These are phyloP conservation scores for Melanotaenia parkinsoni DNA, from an alignment of 2,797 vertebrate species.

Conservation along the genomic window DNA sequence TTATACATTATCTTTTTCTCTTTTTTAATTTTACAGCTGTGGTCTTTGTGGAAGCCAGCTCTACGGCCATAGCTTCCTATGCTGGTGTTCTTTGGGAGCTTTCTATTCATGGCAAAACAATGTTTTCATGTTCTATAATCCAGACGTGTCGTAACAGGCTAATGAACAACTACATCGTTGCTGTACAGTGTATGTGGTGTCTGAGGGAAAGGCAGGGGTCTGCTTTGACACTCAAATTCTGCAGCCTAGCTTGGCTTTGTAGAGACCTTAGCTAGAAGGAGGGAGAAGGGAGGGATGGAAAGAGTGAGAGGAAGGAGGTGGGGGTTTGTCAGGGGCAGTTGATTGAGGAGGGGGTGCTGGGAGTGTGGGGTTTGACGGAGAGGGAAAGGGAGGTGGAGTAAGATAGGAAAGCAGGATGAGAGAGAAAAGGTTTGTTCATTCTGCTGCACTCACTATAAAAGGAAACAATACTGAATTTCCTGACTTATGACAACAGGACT, in stretches of 20 bases:
- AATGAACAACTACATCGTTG: constrained; percentile 27
- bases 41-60: background rate
- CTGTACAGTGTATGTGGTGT: constrained; percentile 50
- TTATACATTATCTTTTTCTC: background rate
- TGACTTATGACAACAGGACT: constrained; percentile 62
- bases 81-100: background rate
- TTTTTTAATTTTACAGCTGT: background rate
- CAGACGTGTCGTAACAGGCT: constrained; percentile 51
- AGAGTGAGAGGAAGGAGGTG: background rate
- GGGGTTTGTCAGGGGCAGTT: constrained; percentile 42
- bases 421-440: constrained; percentile 66
- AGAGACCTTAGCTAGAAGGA: constrained; percentile 67
- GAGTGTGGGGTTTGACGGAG: constrained; percentile 38
- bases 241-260: constrained; percentile 71
- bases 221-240: constrained; percentile 79
- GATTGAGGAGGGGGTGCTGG: constrained; percentile 33
- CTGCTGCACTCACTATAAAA: constrained; percentile 59
- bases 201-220: constrained; percentile 63
- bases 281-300: constrained; percentile 43
- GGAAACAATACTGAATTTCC: constrained; percentile 70
- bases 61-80: constrained; percentile 3
- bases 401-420: constrained; percentile 57
- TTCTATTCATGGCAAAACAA: constrained; percentile 14
- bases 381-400: constrained; percentile 58
- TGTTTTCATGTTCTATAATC: constrained; percentile 25